Evolutionary conservation across 64 coral and sea anemone genomes (phyloP).

Genomic region (Astreopora myriophthalma): DNA sequence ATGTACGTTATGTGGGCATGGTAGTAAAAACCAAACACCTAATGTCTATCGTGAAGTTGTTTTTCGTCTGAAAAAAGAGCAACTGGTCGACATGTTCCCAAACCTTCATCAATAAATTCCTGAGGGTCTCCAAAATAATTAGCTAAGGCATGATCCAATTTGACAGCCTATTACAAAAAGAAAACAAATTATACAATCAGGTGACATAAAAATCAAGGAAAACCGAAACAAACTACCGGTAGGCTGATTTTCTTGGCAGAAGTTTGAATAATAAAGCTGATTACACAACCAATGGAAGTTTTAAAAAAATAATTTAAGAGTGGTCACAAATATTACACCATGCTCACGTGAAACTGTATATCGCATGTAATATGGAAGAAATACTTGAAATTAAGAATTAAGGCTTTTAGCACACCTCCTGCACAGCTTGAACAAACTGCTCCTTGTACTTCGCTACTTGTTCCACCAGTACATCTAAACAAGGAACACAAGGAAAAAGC

Average conservation of each 20-base stretch:
- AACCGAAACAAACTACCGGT: no score
- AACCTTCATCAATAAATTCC: slow-evolving; percentile 83
- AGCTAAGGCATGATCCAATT: slow-evolving; percentile 87
- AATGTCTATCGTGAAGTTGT: no score
- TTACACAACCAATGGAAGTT: neutral
- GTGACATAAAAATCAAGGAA: neutral
- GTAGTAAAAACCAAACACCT: no score
- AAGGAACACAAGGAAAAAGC: neutral
- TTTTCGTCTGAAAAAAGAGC: neutral
- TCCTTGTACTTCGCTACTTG: slow-evolving; percentile 94
- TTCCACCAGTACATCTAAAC: slow-evolving; percentile 84
- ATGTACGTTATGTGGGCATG: no score
- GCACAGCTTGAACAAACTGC: slow-evolving; percentile 82
- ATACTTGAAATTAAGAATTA: no score
- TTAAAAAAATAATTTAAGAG: no score
- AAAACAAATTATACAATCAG: neutral
- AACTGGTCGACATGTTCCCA: neutral
- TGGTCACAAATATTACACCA: no score
- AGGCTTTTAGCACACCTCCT: slow-evolving; percentile 50
- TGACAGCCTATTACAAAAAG: slow-evolving; percentile 60
- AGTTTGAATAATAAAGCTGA: neutral
- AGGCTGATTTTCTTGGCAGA: no score
- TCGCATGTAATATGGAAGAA: no score
- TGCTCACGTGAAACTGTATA: no score
- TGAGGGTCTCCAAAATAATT: slow-evolving; percentile 89